These are phyloP conservation scores for Euura lappo DNA, from an alignment of 1,140 invertebrate genomes.

Conservation along the genomic window DNA sequence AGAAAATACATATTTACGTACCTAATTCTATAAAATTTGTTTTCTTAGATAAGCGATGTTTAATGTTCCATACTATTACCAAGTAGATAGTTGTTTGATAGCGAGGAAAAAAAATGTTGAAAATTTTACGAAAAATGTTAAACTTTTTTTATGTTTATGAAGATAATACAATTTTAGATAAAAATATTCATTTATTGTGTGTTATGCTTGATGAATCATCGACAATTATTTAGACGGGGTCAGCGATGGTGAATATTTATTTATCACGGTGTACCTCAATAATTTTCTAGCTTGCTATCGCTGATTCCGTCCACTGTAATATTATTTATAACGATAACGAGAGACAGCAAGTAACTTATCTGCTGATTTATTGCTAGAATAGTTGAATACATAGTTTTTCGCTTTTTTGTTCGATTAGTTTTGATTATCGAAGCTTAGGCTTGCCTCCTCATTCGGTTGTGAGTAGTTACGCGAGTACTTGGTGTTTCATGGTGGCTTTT, in stretches of 20 bases:
- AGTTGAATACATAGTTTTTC: not conserved
- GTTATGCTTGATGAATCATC: not conserved
- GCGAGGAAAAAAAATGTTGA: not conserved
- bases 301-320: not conserved
- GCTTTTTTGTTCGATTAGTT: not conserved
- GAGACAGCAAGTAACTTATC: not conserved
- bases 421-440: constrained; percentile 5
- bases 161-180: not conserved
- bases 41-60: not conserved
- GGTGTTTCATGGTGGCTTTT: not conserved
- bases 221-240: not conserved
- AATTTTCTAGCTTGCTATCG: not conserved
- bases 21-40: not conserved
- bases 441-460: constrained; percentile 6
- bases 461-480: not conserved
- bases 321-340: not conserved
- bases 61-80: not conserved
- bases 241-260: not conserved
- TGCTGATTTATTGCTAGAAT: not conserved
- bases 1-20: not conserved
- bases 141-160: not conserved
- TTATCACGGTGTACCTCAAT: not conserved
- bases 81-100: not conserved
- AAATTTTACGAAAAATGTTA: not conserved
- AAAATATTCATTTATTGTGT: not conserved